Evolutionary conservation across 53 echinoderm and acorn worm genomes (phyloP).

Genomic region (Apostichopus leukothele): DNA sequence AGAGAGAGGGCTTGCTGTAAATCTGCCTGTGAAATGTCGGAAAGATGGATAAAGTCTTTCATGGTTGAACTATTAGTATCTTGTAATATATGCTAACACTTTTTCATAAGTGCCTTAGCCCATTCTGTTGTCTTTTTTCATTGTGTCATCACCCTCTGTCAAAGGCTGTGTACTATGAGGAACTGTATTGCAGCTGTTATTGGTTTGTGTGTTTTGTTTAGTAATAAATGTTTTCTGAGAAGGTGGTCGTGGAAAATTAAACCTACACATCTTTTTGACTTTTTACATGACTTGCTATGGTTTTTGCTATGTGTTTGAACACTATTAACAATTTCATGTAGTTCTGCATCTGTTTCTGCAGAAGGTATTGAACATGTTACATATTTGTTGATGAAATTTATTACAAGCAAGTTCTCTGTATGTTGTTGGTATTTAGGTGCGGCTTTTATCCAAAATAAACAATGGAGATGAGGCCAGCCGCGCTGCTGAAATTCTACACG

Average conservation of each 20-base stretch:
- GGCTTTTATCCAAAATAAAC: conserved; percentile 34
- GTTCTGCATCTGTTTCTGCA: background rate
- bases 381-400: conserved; percentile 10
- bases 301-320: conserved; percentile 13
- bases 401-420: background rate
- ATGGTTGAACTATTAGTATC: background rate
- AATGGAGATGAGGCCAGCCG: conserved; percentile 26
- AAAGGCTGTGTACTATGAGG: too few species aligned
- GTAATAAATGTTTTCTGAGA: background rate
- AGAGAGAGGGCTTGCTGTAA: background rate
- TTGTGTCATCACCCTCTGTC: too few species aligned
- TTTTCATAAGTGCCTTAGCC: conserved; percentile 13
- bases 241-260: conserved; percentile 7
- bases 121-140: background rate
- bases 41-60: background rate
- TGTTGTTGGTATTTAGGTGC: background rate
- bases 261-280: conserved; percentile 1
- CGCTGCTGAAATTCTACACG: conserved; percentile 29
- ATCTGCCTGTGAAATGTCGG: background rate
- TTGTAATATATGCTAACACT: background rate
- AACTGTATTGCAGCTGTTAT: too few species aligned
- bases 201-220: too few species aligned
- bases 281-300: conserved; percentile 54
- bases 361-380: background rate
- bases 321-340: background rate